Conservation (phyloP, 2,797 vertebrate genomes). For the Bufotes viridis region DNA sequence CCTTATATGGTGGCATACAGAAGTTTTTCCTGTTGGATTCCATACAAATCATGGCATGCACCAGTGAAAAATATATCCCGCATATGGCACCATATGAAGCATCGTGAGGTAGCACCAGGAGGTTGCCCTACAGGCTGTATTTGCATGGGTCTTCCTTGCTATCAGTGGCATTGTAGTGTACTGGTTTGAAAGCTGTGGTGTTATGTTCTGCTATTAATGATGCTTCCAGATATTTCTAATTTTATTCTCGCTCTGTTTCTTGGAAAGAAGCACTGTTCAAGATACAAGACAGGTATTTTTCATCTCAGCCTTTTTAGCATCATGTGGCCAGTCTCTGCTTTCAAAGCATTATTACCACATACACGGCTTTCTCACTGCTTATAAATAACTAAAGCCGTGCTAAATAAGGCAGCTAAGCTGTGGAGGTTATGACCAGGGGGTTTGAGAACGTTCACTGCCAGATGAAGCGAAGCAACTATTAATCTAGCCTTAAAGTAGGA, state of each 20-base stretch:
- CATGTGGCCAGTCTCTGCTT: background rate
- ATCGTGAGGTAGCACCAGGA: too few species aligned
- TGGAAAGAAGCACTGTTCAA: background rate
- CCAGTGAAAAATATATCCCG: too few species aligned
- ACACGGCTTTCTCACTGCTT: background rate
- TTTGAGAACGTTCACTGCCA: background rate
- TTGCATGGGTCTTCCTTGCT: too few species aligned
- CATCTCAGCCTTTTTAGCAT: background rate
- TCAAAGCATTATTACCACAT: background rate
- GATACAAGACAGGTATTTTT: background rate
- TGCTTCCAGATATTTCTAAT: background rate
- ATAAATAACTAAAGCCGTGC: conserved; percentile 11
- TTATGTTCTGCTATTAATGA: too few species aligned
- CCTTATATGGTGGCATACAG: too few species aligned
- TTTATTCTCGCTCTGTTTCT: background rate
- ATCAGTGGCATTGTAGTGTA: too few species aligned
- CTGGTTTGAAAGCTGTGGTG: too few species aligned
- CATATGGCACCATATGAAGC: too few species aligned
- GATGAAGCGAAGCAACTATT: background rate
- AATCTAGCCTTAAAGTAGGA: background rate
- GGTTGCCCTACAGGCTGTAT: too few species aligned
- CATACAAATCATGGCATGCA: too few species aligned
- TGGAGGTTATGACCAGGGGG: background rate
- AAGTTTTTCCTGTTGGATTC: too few species aligned
- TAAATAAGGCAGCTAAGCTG: conserved; percentile 8